Evolutionary conservation across 2,888 invertebrate genomes (phyloP), one percentile per base, ranked within the genome.

Genomic region (Drosophila melanosoma): DNA sequence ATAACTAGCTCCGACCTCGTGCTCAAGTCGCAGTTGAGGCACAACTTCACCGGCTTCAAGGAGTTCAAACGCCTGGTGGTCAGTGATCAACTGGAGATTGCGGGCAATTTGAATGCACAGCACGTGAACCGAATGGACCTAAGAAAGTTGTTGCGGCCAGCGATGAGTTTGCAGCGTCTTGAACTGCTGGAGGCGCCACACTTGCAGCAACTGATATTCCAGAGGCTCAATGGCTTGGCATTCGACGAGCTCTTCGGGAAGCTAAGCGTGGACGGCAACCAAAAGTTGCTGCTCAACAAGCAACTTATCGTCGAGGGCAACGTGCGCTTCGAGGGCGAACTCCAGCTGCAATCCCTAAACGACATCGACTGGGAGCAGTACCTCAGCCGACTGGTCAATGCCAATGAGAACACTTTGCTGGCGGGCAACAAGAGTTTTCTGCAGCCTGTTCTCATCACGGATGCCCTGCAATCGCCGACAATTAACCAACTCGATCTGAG

Each of bases 241-340:
- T 85, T 92, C 15, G 83, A 88, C 49, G 83, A 87, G 33, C 67
- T 92, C 29, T 87, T 92, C 17, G 65, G 68, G 23, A 82, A 81
- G 66, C 63, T 90, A 26, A 61, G 64, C 1, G 57, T 60, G 5
- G 68, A 11, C 3, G 26, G 68, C 2, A 38, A 73, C 1, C 52
- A 83, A 1, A 78, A 76, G 32, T 52, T 92, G 23, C 61, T 91
- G 29, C 79, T 93, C 0, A 89, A 83, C 60, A 93, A 92, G 63
- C 88, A 92, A 53, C 76, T 92, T 3, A 79, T 87, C 26, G 76
- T 92, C 1, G 90, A 91, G 58, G 92, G 92, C 1, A 90, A 87
- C 64, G 86, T 88, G 2, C 62, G 83, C 5, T 92, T 92, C 59
- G 74, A 71, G 3, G 67, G 80, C 2, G 60, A 79, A 17, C 63